These are phyloP conservation scores for Danaus plexippus DNA, from an alignment of 1,140 invertebrate species.

Conservation along the genomic window DNA sequence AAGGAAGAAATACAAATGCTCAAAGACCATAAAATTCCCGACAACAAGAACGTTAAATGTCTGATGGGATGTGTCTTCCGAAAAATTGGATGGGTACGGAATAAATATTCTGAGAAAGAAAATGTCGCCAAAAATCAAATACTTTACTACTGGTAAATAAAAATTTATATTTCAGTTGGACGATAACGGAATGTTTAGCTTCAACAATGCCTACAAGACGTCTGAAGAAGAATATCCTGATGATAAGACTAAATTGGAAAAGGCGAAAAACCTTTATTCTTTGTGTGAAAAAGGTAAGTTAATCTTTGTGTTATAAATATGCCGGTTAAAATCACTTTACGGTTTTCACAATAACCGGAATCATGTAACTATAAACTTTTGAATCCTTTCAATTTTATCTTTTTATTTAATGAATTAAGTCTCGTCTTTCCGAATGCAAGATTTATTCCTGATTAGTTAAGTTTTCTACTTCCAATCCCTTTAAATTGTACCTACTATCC, in stretches of 20 bases:
- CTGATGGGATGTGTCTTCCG: constrained; percentile 46
- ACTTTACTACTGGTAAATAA: too few species aligned
- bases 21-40: constrained; percentile 43
- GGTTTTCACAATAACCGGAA: too few species aligned
- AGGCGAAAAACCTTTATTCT: constrained; percentile 43
- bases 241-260: constrained; percentile 32
- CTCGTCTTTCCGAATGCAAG: too few species aligned
- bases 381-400: too few species aligned
- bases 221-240: constrained; percentile 33
- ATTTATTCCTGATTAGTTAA: too few species aligned
- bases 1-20: constrained; percentile 40
- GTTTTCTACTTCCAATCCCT: too few species aligned
- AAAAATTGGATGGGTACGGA: constrained; percentile 42
- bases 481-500: not conserved
- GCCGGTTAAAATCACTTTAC: too few species aligned
- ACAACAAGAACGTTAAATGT: constrained; percentile 41
- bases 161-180: constrained; percentile 7
- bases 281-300: constrained; percentile 40
- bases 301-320: too few species aligned
- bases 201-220: constrained; percentile 29
- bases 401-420: too few species aligned
- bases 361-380: too few species aligned
- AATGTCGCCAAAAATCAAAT: too few species aligned
- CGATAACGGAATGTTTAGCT: constrained; percentile 46
- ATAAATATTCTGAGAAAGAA: too few species aligned